Evolutionary conservation across 2,113 vertebrate species (phyloP).

Genomic region (Gorsachius goisagi): DNA sequence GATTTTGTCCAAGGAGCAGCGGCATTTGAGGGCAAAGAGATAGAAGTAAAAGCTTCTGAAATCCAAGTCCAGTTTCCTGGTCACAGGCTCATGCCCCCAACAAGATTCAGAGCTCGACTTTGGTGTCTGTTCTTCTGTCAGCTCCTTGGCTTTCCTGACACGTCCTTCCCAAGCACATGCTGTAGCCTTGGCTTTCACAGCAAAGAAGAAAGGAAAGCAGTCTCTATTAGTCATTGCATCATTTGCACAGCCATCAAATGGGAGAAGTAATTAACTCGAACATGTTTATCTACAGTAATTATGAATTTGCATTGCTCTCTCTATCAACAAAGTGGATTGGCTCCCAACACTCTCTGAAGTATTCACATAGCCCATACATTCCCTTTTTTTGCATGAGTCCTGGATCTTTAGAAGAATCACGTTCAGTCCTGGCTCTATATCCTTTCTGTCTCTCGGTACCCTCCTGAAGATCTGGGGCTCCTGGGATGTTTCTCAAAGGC

Average conservation of each 20-base stretch:
- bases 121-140: accelerated
- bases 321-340: background rate
- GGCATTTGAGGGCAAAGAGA: background rate
- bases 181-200: background rate
- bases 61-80: background rate
- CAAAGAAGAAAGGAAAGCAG: background rate
- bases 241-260: background rate
- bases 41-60: background rate
- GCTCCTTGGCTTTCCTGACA: background rate
- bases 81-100: background rate
- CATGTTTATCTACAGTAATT: background rate
- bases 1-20: background rate
- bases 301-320: background rate
- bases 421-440: background rate
- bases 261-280: background rate
- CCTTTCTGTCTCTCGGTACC: background rate
- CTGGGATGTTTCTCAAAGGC: background rate
- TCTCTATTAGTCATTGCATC: background rate
- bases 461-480: background rate
- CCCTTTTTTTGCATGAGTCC: background rate
- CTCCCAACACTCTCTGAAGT: background rate
- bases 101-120: background rate
- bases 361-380: background rate
- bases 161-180: background rate
- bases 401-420: background rate